phyloP scores from a whole-genome alignment of 2,888 invertebrate genomes.

The Malthinus seriepunctatus region DNA sequence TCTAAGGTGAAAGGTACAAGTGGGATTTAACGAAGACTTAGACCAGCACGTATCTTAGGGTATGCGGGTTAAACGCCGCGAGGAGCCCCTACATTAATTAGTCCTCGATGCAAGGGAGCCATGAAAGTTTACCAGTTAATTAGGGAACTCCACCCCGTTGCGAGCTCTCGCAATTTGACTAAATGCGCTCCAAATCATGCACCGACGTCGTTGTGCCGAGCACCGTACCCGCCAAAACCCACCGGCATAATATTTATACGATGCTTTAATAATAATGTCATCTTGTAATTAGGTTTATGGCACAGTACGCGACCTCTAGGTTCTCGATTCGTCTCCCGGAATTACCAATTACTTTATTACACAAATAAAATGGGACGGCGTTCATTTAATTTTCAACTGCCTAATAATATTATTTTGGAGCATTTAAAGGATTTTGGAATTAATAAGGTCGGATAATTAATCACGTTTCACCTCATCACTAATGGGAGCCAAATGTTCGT shows the following conservation, averaged over 20 bases:
- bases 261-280: constrained; percentile 26
- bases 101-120: constrained; percentile 54
- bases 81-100: constrained; percentile 52
- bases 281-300: constrained; percentile 35
- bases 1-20: constrained; percentile 17
- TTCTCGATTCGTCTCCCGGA: constrained; percentile 29
- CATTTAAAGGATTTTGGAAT: constrained; percentile 44
- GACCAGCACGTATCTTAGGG: constrained; percentile 32
- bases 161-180: constrained; percentile 47
- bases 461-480: constrained; percentile 53
- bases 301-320: constrained; percentile 29
- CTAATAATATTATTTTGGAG: constrained; percentile 42
- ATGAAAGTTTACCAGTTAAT: constrained; percentile 59
- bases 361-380: constrained; percentile 34
- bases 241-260: constrained; percentile 28
- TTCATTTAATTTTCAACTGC: constrained; percentile 36
- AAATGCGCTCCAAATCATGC: constrained; percentile 41
- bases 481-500: constrained; percentile 56
- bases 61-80: constrained; percentile 37
- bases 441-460: constrained; percentile 51
- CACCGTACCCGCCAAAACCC: constrained; percentile 21
- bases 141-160: constrained; percentile 52
- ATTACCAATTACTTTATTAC: constrained; percentile 35
- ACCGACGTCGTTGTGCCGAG: constrained; percentile 24
- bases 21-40: constrained; percentile 27